phyloP scores from a whole-genome alignment of 2,888 invertebrate species.

The Alloplasta piceator region DNA sequence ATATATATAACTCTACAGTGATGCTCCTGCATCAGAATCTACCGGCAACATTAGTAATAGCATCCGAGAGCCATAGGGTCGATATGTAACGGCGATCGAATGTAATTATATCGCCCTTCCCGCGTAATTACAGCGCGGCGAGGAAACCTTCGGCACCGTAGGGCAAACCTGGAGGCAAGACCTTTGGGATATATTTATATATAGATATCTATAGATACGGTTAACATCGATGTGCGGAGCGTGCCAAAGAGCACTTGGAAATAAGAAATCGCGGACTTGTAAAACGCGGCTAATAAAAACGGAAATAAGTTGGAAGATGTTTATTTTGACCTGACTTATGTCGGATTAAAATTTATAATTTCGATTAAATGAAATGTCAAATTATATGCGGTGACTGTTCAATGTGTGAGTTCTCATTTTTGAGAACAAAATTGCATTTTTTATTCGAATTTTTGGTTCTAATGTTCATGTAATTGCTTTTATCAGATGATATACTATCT shows the following conservation, averaged over 20 bases:
- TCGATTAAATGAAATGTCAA: too few species aligned
- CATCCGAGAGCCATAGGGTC: constrained; percentile 29
- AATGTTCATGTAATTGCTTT: too few species aligned
- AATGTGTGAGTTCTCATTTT: too few species aligned
- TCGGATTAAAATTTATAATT: too few species aligned
- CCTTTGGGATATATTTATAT: not conserved
- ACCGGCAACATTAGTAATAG: constrained; percentile 42
- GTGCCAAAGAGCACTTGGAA: constrained; percentile 52
- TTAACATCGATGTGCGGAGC: constrained; percentile 15
- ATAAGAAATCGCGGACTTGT: constrained; percentile 30
- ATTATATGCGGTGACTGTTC: too few species aligned
- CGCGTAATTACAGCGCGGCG: constrained; percentile 48
- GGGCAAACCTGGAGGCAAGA: constrained; percentile 34
- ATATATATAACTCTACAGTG: too few species aligned
- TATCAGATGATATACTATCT: too few species aligned
- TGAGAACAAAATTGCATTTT: too few species aligned
- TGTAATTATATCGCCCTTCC: constrained; percentile 58
- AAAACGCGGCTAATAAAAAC: too few species aligned
- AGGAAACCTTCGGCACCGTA: constrained; percentile 40
- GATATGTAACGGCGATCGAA: constrained; percentile 50
- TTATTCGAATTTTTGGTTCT: too few species aligned
- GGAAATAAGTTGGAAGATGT: too few species aligned
- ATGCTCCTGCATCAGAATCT: constrained; percentile 15
- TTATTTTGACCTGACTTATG: too few species aligned
- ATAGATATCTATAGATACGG: not conserved